These are phyloP conservation scores for Drosophila mercatorum DNA, from an alignment of 2,888 invertebrate species.

Conservation along the genomic window DNA sequence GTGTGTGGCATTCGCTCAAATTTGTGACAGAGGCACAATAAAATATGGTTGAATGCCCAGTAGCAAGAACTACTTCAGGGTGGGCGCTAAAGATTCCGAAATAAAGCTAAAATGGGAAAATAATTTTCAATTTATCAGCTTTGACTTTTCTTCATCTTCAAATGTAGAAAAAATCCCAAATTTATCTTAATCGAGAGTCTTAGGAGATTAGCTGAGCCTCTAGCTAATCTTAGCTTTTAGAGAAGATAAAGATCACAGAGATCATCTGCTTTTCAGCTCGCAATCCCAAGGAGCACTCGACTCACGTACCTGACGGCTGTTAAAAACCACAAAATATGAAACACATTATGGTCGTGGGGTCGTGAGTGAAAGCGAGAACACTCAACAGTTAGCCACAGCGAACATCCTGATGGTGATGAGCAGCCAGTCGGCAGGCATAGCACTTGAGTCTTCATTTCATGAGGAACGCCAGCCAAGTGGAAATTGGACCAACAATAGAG, in stretches of 20 bases:
- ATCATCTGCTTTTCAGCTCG: neutral
- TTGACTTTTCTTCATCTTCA: too few relatives aligned
- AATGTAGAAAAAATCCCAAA: neutral
- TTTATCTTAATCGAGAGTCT: neutral
- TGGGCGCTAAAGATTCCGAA: slow-evolving; percentile 4
- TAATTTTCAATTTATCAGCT: neutral
- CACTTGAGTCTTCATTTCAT: slow-evolving; percentile 66
- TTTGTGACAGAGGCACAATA: slow-evolving; percentile 31
- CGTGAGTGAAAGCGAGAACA: slow-evolving; percentile 32
- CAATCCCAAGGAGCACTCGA: slow-evolving; percentile 33
- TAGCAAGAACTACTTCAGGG: slow-evolving; percentile 22
- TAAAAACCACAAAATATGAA: slow-evolving; percentile 72
- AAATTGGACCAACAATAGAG: slow-evolving; percentile 58
- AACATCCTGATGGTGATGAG: slow-evolving; percentile 47
- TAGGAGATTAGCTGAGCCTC: neutral
- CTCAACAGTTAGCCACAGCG: slow-evolving; percentile 39
- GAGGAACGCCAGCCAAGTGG: slow-evolving; percentile 60
- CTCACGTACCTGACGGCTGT: slow-evolving; percentile 44
- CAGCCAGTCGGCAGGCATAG: slow-evolving; percentile 20
- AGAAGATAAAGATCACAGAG: neutral
- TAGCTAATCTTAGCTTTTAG: neutral
- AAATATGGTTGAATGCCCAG: slow-evolving; percentile 27
- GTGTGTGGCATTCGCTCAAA: slow-evolving; percentile 45
- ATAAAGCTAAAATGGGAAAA: neutral
- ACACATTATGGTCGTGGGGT: slow-evolving; percentile 65